Evolutionary conservation across 2,888 invertebrate genomes (phyloP), one percentile per base, ranked within the genome.

Genomic region (Parthenolecanium corni): DNA sequence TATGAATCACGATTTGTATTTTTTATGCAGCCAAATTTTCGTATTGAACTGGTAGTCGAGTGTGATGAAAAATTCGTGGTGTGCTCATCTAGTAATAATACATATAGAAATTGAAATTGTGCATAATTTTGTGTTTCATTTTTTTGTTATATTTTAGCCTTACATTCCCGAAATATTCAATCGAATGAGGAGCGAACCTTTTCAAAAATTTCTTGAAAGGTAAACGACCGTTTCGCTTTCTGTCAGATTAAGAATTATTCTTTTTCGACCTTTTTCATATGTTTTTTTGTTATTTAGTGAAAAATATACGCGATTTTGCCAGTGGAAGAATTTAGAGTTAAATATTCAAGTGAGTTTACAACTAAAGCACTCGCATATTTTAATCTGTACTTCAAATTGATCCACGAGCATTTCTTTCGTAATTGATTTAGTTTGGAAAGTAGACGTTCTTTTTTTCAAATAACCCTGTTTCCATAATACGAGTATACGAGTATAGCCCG

Each of bases 251-350:
- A 44, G 31, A 31, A 31, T n/a, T n/a, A 9, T 14, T 51, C 4
- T 9, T 51, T 51, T 21, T 51, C 24, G 51, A 12, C n/a, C 24
- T 20, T 51, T 51, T 21, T 51, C 9, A n/a, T 52, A 24, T 25
- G 12, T 74, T 71, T 69, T n/a, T n/a, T n/a, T n/a, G n/a, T n/a
- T n/a, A 82, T 83, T 64, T 79, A 96, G 96, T 80, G 96, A 96
- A 74, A 96, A 97, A 82, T 98, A 95, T 79, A 97, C 96, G 71
- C 85, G 98, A 73, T 98, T 96, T 82, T 97, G 97, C 77, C 98
- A 98, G 78, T 98, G 98, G 98, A 99, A 99, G 80, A 98, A 99
- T 78, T 83, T 98, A 81, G 98, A 99, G 80, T 81, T 98, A 76
- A 98, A 98, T 80, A 97, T 97, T 75, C 93, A 95, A 81, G 89